Percentiles rank a stretch among this genome's conserved stretches.
Evolutionary conservation across 1,140 invertebrate species (phyloP).

Genomic region (Contarinia nasturtii): DNA sequence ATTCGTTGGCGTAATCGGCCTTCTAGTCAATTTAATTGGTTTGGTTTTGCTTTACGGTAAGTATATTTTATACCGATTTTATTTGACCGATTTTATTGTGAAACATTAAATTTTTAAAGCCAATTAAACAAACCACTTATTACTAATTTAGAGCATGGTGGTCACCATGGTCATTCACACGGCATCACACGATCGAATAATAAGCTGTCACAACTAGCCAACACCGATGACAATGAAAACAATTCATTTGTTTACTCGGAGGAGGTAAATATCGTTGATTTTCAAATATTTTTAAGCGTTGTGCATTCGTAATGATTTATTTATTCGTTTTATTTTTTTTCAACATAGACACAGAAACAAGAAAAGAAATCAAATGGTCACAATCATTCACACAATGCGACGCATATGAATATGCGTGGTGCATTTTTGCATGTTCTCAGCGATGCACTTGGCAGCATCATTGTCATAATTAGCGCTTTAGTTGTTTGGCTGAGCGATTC

Average conservation of each 20-base stretch:
- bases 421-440: constrained; percentile 95
- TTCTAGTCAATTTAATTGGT: constrained; percentile 68
- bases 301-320: too few relatives aligned
- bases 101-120: neutral
- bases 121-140: neutral
- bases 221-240: constrained; percentile 55
- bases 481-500: constrained; percentile 76
- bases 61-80: constrained; percentile 12
- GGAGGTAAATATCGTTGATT: too few relatives aligned
- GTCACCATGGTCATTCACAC: constrained; percentile 53
- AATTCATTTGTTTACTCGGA: constrained; percentile 19
- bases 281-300: too few relatives aligned
- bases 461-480: constrained; percentile 86
- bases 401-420: constrained; percentile 92
- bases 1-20: constrained; percentile 54
- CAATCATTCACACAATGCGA: constrained; percentile 38
- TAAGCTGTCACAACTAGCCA: constrained; percentile 24
- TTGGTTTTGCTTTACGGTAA: constrained; percentile 67
- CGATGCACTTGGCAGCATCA: constrained; percentile 89
- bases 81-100: neutral
- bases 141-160: constrained; percentile 44
- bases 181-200: constrained; percentile 34
- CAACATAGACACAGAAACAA: constrained; percentile 5
- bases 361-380: constrained; percentile 23
- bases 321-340: too few relatives aligned